Conservation (phyloP, 2,797 vertebrate species). For the Chrysocyon brachyurus region DNA sequence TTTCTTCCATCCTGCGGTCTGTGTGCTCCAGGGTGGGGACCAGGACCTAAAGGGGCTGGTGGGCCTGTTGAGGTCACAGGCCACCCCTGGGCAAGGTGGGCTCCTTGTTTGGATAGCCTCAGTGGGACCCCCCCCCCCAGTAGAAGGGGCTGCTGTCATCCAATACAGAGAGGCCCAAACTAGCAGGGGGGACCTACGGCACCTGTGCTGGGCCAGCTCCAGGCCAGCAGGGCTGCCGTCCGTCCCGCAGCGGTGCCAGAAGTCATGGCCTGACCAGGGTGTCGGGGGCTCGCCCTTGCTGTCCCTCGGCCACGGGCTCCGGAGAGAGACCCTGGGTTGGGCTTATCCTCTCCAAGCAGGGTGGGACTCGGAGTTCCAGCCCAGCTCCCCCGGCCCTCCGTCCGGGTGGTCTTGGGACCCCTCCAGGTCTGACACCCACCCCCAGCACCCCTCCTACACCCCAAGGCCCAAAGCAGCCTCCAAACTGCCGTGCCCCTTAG, state of each 20-base stretch:
- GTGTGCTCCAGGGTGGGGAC: not conserved
- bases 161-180: not conserved
- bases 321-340: not conserved
- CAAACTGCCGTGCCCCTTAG: not conserved
- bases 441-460: accelerated
- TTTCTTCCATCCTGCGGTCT: not conserved
- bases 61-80: not conserved
- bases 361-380: not conserved
- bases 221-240: accelerated
- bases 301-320: not conserved
- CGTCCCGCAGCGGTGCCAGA: accelerated
- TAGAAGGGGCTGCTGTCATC: not conserved
- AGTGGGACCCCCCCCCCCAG: not conserved
- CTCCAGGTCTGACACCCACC: too few species aligned
- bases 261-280: not conserved
- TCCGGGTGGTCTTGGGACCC: not conserved
- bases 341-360: too few species aligned
- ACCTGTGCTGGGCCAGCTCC: not conserved
- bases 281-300: accelerated
- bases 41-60: not conserved
- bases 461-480: not conserved
- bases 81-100: not conserved
- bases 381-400: not conserved
- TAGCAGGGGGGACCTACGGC: not conserved
- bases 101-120: not conserved